Evolutionary conservation across 2,113 vertebrate genomes (phyloP), one percentile per base, ranked within the genome.

Genomic region (Brachyhypopomus occidentalis): DNA sequence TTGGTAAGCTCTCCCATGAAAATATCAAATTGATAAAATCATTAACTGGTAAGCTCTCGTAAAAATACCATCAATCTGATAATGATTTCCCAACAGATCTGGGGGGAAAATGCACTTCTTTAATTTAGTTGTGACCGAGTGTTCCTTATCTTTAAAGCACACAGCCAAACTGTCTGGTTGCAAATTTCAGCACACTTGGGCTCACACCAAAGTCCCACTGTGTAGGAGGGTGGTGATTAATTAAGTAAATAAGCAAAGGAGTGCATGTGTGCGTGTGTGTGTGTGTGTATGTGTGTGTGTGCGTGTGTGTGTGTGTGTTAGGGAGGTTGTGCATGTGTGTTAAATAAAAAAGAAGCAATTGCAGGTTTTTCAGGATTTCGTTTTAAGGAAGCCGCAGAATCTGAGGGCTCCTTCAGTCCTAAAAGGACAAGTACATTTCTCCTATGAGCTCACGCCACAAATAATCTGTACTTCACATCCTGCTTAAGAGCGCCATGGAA

Each of bases 151-250:
- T 70, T 41, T 41, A 70, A 70, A 70, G 36, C 66, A n/a, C 66
- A 70, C 66, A 70, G 66, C 66, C 66, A 70, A 70, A 70, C 66
- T 70, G 66, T 70, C 66, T 70, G 66, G 34, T 70, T 22, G 66
- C 66, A 41, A 70, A 41, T 41, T 67, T n/a, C 66, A 70, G 17
- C 66, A 70, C 36, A 41, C 66, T 70, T 70, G 66, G 66, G 20
- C 66, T 22, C n/a, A n/a, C 27, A 70, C 64, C 62, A 34, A 67
- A 36, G 64, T 67, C 64, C 27, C 34, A 22, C 66, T 70, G 36
- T 41, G 36, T 70, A 70, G 66, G 66, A 70, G 66, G 66, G 66
- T 70, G 36, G 66, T 41, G 36, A 70, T 70, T 70, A 70, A 70
- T 70, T 70, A 70, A 70, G 66, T 41, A 41, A 70, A 48, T 16